Evolutionary conservation across 1,140 invertebrate genomes (phyloP), one percentile per base, ranked within the genome.

Genomic region (Rhagoletis zephyria): DNA sequence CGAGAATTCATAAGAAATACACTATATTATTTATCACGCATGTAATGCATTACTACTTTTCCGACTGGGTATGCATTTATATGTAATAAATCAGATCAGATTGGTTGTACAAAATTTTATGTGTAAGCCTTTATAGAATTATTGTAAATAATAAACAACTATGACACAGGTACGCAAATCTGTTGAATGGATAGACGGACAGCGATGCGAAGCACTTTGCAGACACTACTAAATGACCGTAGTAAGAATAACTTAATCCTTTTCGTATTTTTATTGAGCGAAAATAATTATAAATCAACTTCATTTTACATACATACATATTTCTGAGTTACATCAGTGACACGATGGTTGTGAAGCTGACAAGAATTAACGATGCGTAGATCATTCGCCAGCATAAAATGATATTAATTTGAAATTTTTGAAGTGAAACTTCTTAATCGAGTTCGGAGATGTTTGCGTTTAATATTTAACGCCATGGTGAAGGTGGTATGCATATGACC

Each of bases 261-360:
- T 74, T 74, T 74, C 40, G 51, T 74, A 74, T 3, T 74, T 74
- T 74, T 74, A 74, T 74, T 74, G 67, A 74, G 67, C 67, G 67
- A 16, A 74, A 74, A 74, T 74, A 74, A 74, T 74, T 48, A 30
- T 30, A 45, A 74, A 74, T 42, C 45, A 12, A 42, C 40, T 14
- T 70, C 42, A 19, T 19, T 40, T 65, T 70, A 40, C 30, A 12
- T 60, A 7, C 59, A 60, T 60, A 7, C 51, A 7, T 56, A 56
- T 56, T 56, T 7, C 51, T 56, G 10, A 56, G 51, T 7, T 56
- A 56, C 3, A 1, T 56, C 10, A 56, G 51, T 56, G 51, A 56
- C 30, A 30, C 10, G 51, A 10, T 56, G 51, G 51, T 56, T 56
- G 67, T 45, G 30, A 74, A 45, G 45, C 67, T 48, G 67, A 45